phyloP scores from a whole-genome alignment of 2,888 invertebrate species.

The Gnatocerus cornutus region DNA sequence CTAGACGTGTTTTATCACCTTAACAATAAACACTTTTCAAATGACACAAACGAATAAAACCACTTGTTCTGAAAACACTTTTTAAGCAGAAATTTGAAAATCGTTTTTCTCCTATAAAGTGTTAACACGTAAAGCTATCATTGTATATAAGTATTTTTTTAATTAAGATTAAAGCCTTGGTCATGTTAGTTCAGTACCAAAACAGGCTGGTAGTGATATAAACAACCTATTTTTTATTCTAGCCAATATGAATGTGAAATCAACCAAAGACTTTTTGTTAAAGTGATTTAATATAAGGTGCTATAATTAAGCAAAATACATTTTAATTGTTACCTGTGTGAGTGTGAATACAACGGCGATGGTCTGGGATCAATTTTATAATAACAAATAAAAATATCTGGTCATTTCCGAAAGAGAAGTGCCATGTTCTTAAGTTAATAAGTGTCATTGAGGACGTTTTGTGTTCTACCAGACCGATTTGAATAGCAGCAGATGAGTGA shows the following conservation, averaged over 20 bases:
- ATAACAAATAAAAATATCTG: background rate
- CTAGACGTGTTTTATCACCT: too few relatives aligned
- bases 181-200: conserved; percentile 29
- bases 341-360: conserved; percentile 13
- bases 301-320: conserved; percentile 53
- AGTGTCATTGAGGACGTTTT: background rate
- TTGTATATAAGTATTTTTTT: conserved; percentile 6
- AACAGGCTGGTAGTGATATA: conserved; percentile 24
- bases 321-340: conserved; percentile 30
- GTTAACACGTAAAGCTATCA: conserved; percentile 3
- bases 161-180: conserved; percentile 35
- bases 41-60: background rate
- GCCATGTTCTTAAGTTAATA: conserved; percentile 37
- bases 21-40: too few relatives aligned
- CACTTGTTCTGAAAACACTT: background rate
- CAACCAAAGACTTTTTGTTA: conserved; percentile 61
- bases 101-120: background rate
- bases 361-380: conserved; percentile 37
- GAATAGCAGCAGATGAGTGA: conserved; percentile 6
- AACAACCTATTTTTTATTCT: conserved; percentile 35
- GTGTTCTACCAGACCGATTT: conserved; percentile 20
- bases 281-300: conserved; percentile 61
- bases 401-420: conserved; percentile 26
- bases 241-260: conserved; percentile 42
- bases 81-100: background rate